Conservation (phyloP, 2,797 vertebrate genomes). For the Bovichtus variegatus region DNA sequence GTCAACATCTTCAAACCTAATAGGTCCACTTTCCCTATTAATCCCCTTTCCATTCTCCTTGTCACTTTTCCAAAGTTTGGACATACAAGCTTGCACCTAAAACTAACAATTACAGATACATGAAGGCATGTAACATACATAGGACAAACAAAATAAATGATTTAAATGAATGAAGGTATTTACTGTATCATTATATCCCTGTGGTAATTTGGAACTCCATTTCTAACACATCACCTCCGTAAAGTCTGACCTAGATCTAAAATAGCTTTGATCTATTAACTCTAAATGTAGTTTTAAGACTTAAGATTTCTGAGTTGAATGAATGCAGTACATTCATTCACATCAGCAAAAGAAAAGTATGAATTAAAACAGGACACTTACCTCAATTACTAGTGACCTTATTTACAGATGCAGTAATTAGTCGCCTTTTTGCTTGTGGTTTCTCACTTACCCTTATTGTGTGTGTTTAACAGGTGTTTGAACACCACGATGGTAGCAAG, state of each 20-base stretch:
- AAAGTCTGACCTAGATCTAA: neutral
- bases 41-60: neutral
- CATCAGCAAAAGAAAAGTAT: neutral
- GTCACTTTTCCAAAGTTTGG: neutral
- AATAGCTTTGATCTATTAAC: neutral
- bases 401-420: neutral
- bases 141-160: neutral
- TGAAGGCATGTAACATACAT: neutral
- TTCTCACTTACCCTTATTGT: slow-evolving; percentile 9
- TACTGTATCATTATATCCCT: neutral
- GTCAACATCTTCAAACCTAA: neutral
- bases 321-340: neutral
- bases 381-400: neutral
- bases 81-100: neutral
- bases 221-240: neutral
- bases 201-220: neutral
- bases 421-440: neutral
- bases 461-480: slow-evolving; percentile 88
- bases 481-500: slow-evolving; percentile 95
- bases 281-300: neutral
- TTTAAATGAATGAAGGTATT: neutral
- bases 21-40: neutral
- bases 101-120: neutral
- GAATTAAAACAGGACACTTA: neutral
- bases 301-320: neutral